Conservation (phyloP, 2,113 vertebrate species). For the Polypterus bichir region DNA sequence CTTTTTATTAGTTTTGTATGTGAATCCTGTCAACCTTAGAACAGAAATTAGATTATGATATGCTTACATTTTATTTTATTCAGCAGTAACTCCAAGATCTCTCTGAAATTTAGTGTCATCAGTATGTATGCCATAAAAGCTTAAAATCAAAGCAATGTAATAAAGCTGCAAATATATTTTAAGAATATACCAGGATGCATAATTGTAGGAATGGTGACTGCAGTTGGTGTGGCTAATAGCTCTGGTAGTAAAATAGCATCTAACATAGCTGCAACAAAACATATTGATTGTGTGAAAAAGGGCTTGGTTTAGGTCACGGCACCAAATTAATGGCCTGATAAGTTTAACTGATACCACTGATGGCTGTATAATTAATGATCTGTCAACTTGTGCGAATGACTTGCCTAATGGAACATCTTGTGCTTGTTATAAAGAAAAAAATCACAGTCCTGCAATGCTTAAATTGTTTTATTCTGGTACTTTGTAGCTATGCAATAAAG, state of each 20-base stretch:
- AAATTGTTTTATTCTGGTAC: constrained; percentile 3
- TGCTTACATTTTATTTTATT: too few species aligned
- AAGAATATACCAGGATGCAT: background rate
- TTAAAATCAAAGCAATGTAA: too few species aligned
- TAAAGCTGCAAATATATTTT: background rate
- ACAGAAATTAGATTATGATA: too few species aligned
- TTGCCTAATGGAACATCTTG: background rate
- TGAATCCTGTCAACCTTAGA: too few species aligned
- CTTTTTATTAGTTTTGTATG: too few species aligned
- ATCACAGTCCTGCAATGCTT: background rate
- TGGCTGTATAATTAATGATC: constrained; percentile 7
- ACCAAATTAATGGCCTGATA: constrained; percentile 9
- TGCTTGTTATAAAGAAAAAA: constrained; percentile 1
- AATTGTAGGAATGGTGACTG: background rate
- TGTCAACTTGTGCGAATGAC: background rate
- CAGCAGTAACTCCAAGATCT: too few species aligned
- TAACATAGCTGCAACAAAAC: background rate
- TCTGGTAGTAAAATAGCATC: background rate
- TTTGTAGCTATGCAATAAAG: background rate
- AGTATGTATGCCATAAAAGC: too few species aligned
- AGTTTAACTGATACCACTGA: constrained; percentile 9
- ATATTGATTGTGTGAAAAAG: constrained; percentile 9
- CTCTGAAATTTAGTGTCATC: too few species aligned
- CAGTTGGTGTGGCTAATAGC: background rate
- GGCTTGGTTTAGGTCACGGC: constrained; percentile 5